Base-by-base conservation (phyloP, 2,797 vertebrate genomes). In the Chiroxiphia lanceolata region DNA sequence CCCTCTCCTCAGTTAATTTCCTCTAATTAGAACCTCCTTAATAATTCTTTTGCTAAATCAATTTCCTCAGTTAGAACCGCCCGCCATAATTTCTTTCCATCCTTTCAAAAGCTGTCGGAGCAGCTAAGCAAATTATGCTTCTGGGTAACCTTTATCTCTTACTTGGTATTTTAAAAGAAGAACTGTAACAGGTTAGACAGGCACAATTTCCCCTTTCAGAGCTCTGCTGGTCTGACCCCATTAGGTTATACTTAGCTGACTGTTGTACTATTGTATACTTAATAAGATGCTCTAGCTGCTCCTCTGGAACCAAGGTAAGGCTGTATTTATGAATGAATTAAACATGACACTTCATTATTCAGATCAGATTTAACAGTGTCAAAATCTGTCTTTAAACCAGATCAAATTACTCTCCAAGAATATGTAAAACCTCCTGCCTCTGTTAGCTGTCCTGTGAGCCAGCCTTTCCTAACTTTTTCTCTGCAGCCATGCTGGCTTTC, bases 21-120 rank as follows among this genome's bases (percentile, higher is more conserved):
- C 94, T 92, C 74, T 97, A 97, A 97, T 97, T 95, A 97, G 95
- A 95, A 94, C 92, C 81, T 97, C 93, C 95, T 92, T 96, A 96
- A 96, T 95, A 96, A 95, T 97, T 95, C 93, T 95, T 95, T 90
- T 94, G 81, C 95, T 93, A 94, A 91, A 96, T 96, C 93, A 94
- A 93, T 96, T 96, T 96, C 93, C 94, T 95, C 92, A 77, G 93
- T 94, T 91, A 91, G 91, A 96, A 94, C 77, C 90, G 64, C 88
- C 86, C 45, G 71, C 93, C 91, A 93, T 81, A 94, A 89, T 95
- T 95, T 93, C 86, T 95, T 93, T 70, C 92, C 64, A 78, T 72
- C 83, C 75, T 94, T 96, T 94, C 91, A 95, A 90, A 96, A 96
- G 93, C 94, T 96, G 94, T 88, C 21, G 20, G 84, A 93, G 89